A percentile compares a stretch with the other conserved stretches of the same genome.
phyloP scores from a whole-genome alignment of 2,797 vertebrate species.

The Falco rusticolus region DNA sequence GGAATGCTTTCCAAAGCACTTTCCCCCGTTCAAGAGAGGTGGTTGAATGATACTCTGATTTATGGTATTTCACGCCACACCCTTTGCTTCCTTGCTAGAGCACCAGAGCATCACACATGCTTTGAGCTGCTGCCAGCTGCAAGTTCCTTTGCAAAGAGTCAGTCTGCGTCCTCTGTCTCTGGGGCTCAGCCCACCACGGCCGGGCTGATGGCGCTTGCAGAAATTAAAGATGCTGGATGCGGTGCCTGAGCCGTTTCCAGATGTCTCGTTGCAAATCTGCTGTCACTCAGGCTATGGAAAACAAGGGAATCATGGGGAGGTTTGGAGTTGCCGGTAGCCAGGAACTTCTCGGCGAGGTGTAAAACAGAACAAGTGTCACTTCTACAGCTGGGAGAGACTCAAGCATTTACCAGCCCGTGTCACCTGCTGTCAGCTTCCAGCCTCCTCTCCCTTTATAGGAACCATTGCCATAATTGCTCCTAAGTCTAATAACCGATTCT shows the following conservation, averaged over 20 bases:
- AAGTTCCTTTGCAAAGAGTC: background rate
- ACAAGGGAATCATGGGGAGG: rapidly evolving
- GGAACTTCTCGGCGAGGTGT: background rate
- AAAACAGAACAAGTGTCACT: background rate
- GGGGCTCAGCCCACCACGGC: background rate
- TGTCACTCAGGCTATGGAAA: background rate
- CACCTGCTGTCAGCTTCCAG: background rate
- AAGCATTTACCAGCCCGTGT: background rate
- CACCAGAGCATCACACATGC: rapidly evolving
- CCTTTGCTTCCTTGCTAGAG: background rate
- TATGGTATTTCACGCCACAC: background rate
- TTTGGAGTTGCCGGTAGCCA: background rate
- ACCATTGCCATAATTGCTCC: constrained; percentile 5
- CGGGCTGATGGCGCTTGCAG: rapidly evolving
- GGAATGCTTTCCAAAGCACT: background rate
- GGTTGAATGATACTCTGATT: background rate
- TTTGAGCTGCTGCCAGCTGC: background rate
- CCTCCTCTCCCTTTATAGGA: background rate
- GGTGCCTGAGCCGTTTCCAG: background rate
- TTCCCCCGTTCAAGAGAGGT: background rate
- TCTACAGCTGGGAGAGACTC: background rate
- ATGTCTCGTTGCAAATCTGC: background rate
- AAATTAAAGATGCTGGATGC: background rate
- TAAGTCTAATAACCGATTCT: constrained; percentile 57
- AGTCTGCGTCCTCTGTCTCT: background rate